Evolutionary conservation across 2,888 invertebrate species (phyloP), one percentile per base, ranked within the genome.

Genomic region (Chaitophorus viminalis): DNA sequence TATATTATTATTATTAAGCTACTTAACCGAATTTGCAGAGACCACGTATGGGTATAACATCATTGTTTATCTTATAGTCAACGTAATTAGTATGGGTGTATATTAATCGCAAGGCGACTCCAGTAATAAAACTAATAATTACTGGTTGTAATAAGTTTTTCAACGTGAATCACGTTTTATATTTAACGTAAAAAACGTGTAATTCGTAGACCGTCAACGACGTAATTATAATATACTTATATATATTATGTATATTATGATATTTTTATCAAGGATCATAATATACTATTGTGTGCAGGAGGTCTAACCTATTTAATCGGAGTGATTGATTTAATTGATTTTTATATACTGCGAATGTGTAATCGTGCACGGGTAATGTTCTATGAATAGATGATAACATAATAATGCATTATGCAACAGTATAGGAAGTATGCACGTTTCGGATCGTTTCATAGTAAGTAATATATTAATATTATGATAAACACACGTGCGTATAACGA

Each of bases 131-230:
- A 82, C 46, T 4, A 36, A 82, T 70, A 70, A 82, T 82, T 82
- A 46, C 46, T n/a, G 46, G 31, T 74, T 52, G 33, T 33, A 36
- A 25, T n/a, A 70, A 82, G 70, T 52, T 72, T 72, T 52, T 82
- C 9, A 5, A 54, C 31, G 52, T 52, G 82, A 72, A 82, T 82
- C 82, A 82, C 82, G 82, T 54, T 72, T 72, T 74, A 74, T 74
- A 54, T 74, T 74, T 74, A 82, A 54, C 82, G 72, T 52, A 9
- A 68, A 68, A 68, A 68, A 68, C 68, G 68, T 68, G 29, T 29
- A 68, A 25, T 68, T 14, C 29, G 29, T 29, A 29, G 29, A 60
- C 25, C 9, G 68, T 29, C 14, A 14, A 46, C 46, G 46, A 46
- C 46, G 46, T 46, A 46, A 46, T 46, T 46, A 46, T 14, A 46